phyloP scores from a whole-genome alignment of 1,140 invertebrate genomes.

The Lasioglossum albipes region DNA sequence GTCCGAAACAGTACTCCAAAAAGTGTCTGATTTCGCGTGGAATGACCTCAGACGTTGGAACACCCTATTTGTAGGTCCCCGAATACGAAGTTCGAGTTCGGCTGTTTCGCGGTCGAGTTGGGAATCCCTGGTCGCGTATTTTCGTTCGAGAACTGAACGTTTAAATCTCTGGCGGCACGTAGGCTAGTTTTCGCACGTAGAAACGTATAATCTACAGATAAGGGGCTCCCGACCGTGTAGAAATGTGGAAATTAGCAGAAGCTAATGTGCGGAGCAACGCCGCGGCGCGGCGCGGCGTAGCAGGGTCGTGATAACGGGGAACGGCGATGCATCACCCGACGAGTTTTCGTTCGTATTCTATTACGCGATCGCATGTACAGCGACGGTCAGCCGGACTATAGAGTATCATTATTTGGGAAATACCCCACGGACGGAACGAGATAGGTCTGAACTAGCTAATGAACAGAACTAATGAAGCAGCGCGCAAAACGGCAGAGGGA shows the following conservation, averaged over 20 bases:
- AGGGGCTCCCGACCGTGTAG: background rate
- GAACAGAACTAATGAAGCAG: conserved; percentile 46
- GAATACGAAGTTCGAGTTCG: too few species aligned
- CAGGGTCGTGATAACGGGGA: conserved; percentile 4
- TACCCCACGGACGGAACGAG: conserved; percentile 9
- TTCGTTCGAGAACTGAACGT: background rate
- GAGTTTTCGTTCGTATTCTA: background rate
- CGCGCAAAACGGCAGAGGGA: conserved; percentile 17
- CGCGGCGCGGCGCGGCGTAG: too few species aligned
- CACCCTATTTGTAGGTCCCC: too few species aligned
- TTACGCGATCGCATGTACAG: conserved; percentile 12
- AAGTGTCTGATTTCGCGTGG: too few species aligned
- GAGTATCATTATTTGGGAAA: conserved; percentile 26
- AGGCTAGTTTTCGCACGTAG: background rate
- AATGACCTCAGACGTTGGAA: too few species aligned
- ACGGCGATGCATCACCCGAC: background rate
- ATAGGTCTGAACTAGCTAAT: conserved; percentile 29
- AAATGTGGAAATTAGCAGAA: background rate
- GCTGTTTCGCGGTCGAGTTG: too few species aligned
- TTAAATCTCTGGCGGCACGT: background rate
- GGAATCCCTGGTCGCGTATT: background rate
- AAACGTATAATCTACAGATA: conserved; percentile 2
- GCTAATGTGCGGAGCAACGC: too few species aligned
- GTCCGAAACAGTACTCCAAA: too few species aligned
- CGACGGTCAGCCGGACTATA: conserved; percentile 5